Base-by-base conservation (phyloP, 2,797 vertebrate species). In the Scyliorhinus canicula region DNA sequence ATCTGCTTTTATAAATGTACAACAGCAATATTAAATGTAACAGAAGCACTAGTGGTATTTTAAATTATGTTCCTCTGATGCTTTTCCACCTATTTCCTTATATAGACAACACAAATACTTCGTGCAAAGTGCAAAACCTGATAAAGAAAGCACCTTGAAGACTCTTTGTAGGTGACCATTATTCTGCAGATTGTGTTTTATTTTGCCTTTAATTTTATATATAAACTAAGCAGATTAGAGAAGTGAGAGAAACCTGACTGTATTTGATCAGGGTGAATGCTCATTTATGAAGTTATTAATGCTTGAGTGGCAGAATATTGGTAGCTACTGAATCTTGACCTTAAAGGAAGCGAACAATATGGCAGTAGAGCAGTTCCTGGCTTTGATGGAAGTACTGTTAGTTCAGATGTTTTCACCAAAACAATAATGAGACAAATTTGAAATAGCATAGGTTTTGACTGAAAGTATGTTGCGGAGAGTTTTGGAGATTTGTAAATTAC, bases 61-160 rank as follows among this genome's bases (percentile, higher is more conserved):
- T 94, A 94, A 94, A 94, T 94, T 94, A 94, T 94, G 67, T 94
- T 94, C 93, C 93, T 94, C 93, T 94, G 93, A 94, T 94, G 93
- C 93, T 94, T 94, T 94, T 94, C 93, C 93, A 94, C 93, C 93
- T 94, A 94, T 94, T 94, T 94, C 93, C 93, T 94, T 94, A 94
- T 94, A 94, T 94, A 94, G 93, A 94, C 93, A 94, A 94, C 93
- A 94, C 93, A 94, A 91, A 94, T 94, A 74, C 93, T 71, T 94
- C 93, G 93, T 94, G 93, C 93, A 94, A 94, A 94, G 93, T 94
- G 93, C 93, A 94, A 94, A 94, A 94, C 93, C 93, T 94, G 93
- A 94, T 94, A 94, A 94, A 94, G 93, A 94, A 94, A 94, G 65
- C 93, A 94, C 93, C 93, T 94, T 94, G 93, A 94, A 94, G 93